Evolutionary conservation across 2,888 invertebrate species (phyloP), one percentile per base, ranked within the genome.

Genomic region (Parnassius smintheus): DNA sequence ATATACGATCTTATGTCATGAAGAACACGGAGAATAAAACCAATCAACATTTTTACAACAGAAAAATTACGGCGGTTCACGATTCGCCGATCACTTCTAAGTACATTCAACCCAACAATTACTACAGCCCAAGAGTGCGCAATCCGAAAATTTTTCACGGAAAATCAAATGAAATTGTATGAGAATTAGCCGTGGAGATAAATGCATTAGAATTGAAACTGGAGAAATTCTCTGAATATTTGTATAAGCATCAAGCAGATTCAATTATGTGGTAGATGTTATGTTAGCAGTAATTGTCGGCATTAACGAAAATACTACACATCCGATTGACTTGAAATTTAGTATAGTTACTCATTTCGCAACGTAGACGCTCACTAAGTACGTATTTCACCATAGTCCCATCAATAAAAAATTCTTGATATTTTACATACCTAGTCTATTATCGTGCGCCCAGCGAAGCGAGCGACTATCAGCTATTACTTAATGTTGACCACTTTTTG

Each of bases 251-350:
- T 65, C 92, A 93, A 75, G 92, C 93, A 1, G 93, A 94, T 70
- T 93, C 93, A 46, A 93, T 94, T 72, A 91, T 94, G 88, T 94
- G 94, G 94, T 94, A 63, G 70, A 82, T 13, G 35, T 13, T 50
- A n/a, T 49, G 9, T 9, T 18, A 55, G 46, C 7, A 46, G n/a
- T n/a, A 46, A 46, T 13, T 13, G 13, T 13, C 48, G n/a, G 13
- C 49, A 35, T 35, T 35, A 35, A 35, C 7, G 7, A 7, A 35
- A 35, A 35, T 7, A n/a, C n/a, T n/a, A n/a, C n/a, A n/a, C n/a
- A n/a, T n/a, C n/a, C n/a, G n/a, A n/a, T n/a, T n/a, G n/a, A n/a
- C n/a, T n/a, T n/a, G n/a, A n/a, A n/a, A n/a, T n/a, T n/a, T n/a
- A n/a, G n/a, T n/a, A n/a, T n/a, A n/a, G n/a, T n/a, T n/a, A n/a